Evolutionary conservation across 2,888 invertebrate genomes (phyloP).

Genomic region (Ctena decussata): DNA sequence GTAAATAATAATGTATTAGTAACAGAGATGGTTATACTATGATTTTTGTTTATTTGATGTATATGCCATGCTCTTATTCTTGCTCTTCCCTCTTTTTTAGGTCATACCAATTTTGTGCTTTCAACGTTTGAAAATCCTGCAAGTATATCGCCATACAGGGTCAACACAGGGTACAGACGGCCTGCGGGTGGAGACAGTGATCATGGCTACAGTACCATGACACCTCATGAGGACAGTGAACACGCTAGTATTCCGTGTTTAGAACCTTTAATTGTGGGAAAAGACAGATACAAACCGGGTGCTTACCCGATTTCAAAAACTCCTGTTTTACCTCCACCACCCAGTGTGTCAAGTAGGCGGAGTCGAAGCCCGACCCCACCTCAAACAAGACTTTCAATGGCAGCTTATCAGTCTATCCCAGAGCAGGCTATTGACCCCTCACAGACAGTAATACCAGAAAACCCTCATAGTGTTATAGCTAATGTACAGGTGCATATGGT

Average conservation of each 20-base stretch:
- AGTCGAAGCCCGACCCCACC: slow-evolving; percentile 85
- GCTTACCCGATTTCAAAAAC: slow-evolving; percentile 69
- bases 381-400: slow-evolving; percentile 75
- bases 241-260: slow-evolving; percentile 86
- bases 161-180: slow-evolving; percentile 93
- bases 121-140: slow-evolving; percentile 88
- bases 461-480: slow-evolving; percentile 91
- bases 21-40: too few relatives aligned
- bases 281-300: slow-evolving; percentile 84
- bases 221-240: slow-evolving; percentile 86
- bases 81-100: too few relatives aligned
- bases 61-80: too few relatives aligned
- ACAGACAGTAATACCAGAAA: slow-evolving; percentile 78
- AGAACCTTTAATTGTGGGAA: slow-evolving; percentile 84
- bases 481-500: slow-evolving; percentile 98
- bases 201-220: slow-evolving; percentile 93
- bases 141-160: slow-evolving; percentile 95
- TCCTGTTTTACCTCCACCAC: slow-evolving; percentile 83
- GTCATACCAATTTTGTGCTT: slow-evolving; percentile 86
- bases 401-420: slow-evolving; percentile 70
- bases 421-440: slow-evolving; percentile 80
- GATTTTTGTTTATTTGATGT: too few relatives aligned
- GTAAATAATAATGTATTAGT: too few relatives aligned
- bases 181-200: slow-evolving; percentile 93
- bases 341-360: slow-evolving; percentile 77